A percentile compares a stretch with the other conserved stretches of the same genome.
Conservation (phyloP, 2,797 vertebrate genomes). For the Picus viridis region DNA sequence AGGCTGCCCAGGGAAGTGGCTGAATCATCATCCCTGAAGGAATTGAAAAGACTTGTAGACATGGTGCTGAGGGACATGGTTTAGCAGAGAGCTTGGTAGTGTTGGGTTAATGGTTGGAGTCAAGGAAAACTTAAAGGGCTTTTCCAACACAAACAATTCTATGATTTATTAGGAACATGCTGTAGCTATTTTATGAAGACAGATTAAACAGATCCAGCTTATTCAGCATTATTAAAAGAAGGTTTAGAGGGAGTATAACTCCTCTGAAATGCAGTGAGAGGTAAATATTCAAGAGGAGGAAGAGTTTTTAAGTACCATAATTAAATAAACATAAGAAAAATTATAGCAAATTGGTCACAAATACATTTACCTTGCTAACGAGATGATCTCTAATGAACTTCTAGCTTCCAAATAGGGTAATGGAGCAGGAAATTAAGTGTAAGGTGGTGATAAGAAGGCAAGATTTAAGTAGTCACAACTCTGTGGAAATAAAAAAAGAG, state of each 20-base stretch:
- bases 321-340: not conserved
- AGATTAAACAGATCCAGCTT: not conserved
- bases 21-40: too few species aligned
- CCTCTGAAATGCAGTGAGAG: not conserved
- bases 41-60: too few species aligned
- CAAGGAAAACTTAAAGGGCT: too few species aligned
- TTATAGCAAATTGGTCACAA: not conserved
- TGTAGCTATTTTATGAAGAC: not conserved
- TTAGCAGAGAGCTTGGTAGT: too few species aligned
- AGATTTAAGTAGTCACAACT: not conserved
- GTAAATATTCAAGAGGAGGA: not conserved
- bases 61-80: too few species aligned
- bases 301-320: not conserved
- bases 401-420: not conserved
- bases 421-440: not conserved
- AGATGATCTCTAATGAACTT: not conserved
- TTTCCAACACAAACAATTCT: too few species aligned
- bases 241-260: not conserved
- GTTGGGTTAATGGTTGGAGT: too few species aligned
- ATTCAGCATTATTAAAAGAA: not conserved
- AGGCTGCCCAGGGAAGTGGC: too few species aligned
- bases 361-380: not conserved
- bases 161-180: not conserved
- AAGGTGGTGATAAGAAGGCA: not conserved
- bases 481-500: not conserved